Evolutionary conservation across 2,888 invertebrate species (phyloP), one percentile per base, ranked within the genome.

Genomic region (Acrocera orbiculus): DNA sequence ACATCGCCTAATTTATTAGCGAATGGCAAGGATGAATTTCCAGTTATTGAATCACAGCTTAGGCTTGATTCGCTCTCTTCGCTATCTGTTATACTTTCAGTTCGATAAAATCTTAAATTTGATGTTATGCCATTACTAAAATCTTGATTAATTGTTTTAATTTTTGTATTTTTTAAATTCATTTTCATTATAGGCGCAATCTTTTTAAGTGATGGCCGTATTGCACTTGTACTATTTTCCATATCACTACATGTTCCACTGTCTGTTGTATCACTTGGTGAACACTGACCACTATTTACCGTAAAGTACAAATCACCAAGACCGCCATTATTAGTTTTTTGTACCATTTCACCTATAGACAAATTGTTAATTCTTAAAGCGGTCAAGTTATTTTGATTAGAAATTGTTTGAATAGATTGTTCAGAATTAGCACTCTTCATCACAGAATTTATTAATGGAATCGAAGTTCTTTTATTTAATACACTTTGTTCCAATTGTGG

Each of bases 201-300:
- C 62, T 75, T 76, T 45, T 72, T 72, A 14, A 72, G 67, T 40
- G 74, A 61, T 3, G 76, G 76, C 4, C 71, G 70, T 34, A 78
- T 75, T 15, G 45, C 42, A 5, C 41, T 38, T 5, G 44, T 36
- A 32, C 38, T 39, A 17, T 26, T 37, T 38, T 83, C 82, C 46
- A 82, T 64, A 58, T 83, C 83, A 53, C 81, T 82, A 60, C 83
- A 81, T 22, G 82, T 83, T 28, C 83, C 83, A 37, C 82, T 83
- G 58, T 83, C 83, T 41, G 82, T 54, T 1, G 81, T 82, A 49
- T 82, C 82, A 41, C 58, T 79, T 2, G 82, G 81, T 19, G 82
- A 82, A 49, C 79, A 78, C 50, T 83, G 82, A 2, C 82, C 82
- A 51, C 79, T 80, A 31, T 78, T 74, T 69, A 78, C 76, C 35